Base-by-base conservation (phyloP, 2,797 vertebrate species). In the Percopsis omiscomaycus region DNA sequence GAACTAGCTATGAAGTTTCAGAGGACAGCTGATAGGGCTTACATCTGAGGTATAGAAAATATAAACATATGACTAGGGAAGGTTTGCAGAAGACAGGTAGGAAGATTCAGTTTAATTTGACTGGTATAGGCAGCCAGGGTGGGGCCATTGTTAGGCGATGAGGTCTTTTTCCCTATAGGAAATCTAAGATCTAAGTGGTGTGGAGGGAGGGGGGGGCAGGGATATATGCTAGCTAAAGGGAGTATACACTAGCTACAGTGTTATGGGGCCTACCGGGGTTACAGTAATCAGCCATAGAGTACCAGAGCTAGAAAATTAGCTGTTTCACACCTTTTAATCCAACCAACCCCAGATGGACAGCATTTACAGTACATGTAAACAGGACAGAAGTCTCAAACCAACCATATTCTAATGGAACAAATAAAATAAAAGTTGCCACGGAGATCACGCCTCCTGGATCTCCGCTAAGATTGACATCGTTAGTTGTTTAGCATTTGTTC, bases 381-480 rank as follows among this genome's bases (percentile, higher is more conserved):
- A 80, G 32, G 78, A 73, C 52, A 44, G 51, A 69, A 72, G 51
- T 77, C 73, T 78, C 62, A 4, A 69, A 75, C 69, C 13, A 55
- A 74, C 61, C 14, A 42, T 42, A 42, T 42, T 6, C 22, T 42
- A 10, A 42, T 42, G 37, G 37, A 42, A 42, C 37, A 42, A 42
- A 42, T 42, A 42, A 2, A 10, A 9, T 2, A 1, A 42, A 42
- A 42, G 37, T 42, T 42, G 37, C 37, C 37, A 42, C 37, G 37
- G 37, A 42, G 37, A 42, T 10, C 58, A 69, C 47, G 30, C 61
- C 62, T 66, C 62, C 74, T 73, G 62, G 65, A 76, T 80, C 79
- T 73, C 76, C 68, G 76, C 61, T 57, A n/a, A 79, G 69, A 84
- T 83, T 87, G 85, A 87, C 85, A 87, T 87, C 83, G 73, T 84